Conservation (phyloP, 2,888 invertebrate species). For the Syrista parreyssii region DNA sequence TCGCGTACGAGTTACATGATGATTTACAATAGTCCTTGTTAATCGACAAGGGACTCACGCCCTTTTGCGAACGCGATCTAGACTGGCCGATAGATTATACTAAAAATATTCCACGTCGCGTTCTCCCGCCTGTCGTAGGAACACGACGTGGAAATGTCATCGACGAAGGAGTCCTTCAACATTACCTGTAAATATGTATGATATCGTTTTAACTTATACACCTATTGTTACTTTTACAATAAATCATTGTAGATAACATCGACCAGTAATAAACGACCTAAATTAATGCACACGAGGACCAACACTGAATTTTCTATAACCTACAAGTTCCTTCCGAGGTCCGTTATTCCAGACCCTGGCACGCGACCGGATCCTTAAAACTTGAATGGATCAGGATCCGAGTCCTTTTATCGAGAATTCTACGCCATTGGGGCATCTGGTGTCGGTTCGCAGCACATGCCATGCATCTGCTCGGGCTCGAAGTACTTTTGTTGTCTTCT, state of each 20-base stretch:
- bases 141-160: background rate
- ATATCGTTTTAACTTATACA: conserved; percentile 59
- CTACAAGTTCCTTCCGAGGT: background rate
- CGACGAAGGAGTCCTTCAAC: conserved; percentile 1
- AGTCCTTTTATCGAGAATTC: conserved; percentile 31
- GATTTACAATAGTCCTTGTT: background rate
- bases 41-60: background rate
- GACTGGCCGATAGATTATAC: background rate
- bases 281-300: conserved; percentile 35
- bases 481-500: conserved; percentile 60
- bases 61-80: background rate
- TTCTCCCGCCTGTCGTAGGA: background rate
- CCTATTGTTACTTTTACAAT: conserved; percentile 61
- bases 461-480: conserved; percentile 61
- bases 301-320: background rate
- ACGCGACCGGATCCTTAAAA: conserved; percentile 21
- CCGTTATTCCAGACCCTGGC: conserved; percentile 9
- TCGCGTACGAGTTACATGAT: background rate
- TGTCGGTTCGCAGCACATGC: conserved; percentile 62
- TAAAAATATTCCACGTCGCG: background rate
- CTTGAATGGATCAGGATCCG: background rate
- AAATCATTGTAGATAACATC: conserved; percentile 59
- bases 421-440: conserved; percentile 64
- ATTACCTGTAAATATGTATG: conserved; percentile 54
- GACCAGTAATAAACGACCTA: conserved; percentile 50